Evolutionary conservation across 2,888 invertebrate genomes (phyloP).

Genomic region (Cremastinae sp.): DNA sequence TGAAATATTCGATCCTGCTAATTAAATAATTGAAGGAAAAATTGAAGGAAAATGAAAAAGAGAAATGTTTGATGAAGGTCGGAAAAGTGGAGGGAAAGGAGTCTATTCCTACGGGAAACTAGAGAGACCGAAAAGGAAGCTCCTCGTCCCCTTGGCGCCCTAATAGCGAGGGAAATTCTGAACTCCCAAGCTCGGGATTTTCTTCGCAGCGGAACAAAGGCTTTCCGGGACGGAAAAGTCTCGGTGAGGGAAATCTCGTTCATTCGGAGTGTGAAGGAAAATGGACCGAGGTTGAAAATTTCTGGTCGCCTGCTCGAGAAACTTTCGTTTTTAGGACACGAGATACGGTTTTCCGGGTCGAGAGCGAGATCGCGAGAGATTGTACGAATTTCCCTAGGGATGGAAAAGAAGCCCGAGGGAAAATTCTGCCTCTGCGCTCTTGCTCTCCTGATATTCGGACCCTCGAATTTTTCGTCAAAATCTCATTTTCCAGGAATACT

Average conservation of each 20-base stretch:
- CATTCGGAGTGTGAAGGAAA: constrained; percentile 30
- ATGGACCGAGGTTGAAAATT: constrained; percentile 19
- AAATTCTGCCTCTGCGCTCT: constrained; percentile 54
- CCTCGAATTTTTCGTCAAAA: constrained; percentile 73
- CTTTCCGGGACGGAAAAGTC: neutral
- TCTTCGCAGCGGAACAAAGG: neutral
- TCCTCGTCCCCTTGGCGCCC: constrained; percentile 68
- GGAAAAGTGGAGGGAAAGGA: neutral
- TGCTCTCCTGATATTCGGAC: constrained; percentile 68
- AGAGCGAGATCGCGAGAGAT: constrained; percentile 34
- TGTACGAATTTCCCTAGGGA: constrained; percentile 64
- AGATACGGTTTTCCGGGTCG: constrained; percentile 65
- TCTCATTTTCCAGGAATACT: constrained; percentile 65
- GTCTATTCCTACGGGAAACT: constrained; percentile 15
- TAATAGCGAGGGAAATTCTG: constrained; percentile 74
- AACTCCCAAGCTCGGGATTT: constrained; percentile 70
- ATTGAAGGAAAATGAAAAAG: too few species aligned
- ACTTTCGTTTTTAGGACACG: constrained; percentile 62
- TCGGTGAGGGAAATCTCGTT: neutral
- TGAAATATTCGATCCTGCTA: too few species aligned
- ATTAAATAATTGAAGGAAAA: too few species aligned
- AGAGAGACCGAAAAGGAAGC: constrained; percentile 19
- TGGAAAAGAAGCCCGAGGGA: neutral
- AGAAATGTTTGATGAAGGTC: neutral
- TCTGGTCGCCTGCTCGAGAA: constrained; percentile 66